phyloP scores from a whole-genome alignment of 2,888 invertebrate genomes.

The Protonemura montana region DNA sequence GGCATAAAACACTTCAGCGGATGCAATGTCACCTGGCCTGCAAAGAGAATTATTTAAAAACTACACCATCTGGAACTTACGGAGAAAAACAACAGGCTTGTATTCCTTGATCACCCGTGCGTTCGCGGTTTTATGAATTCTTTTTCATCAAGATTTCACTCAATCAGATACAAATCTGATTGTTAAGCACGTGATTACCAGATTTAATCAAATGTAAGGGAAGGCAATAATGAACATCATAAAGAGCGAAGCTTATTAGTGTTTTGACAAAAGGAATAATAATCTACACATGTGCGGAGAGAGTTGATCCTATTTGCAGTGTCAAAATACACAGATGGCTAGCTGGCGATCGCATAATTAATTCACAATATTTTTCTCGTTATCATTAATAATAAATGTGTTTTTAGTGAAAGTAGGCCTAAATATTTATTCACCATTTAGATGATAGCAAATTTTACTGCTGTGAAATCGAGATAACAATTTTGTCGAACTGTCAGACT shows the following conservation, averaged over 20 bases:
- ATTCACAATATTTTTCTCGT: not conserved
- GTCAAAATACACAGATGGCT: not conserved
- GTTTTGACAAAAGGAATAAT: not conserved
- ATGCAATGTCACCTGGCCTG: conserved; percentile 28
- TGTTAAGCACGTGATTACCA: not conserved
- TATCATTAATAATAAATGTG: conserved; percentile 5
- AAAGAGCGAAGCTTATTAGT: not conserved
- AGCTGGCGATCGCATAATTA: not conserved
- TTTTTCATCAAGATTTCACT: conserved; percentile 26
- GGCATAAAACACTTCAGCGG: conserved; percentile 28
- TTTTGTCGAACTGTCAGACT: not conserved
- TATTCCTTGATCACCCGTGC: conserved; percentile 31
- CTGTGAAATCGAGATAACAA: not conserved
- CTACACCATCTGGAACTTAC: not conserved
- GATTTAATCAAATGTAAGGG: not conserved
- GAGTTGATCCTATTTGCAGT: conserved; percentile 8
- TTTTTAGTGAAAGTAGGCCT: not conserved
- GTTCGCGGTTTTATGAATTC: not conserved
- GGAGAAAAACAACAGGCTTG: conserved; percentile 27
- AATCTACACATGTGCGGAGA: not conserved
- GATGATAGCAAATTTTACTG: not conserved
- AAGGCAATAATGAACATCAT: not conserved
- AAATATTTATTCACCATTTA: not conserved
- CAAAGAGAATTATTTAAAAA: not conserved
- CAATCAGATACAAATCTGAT: conserved; percentile 28